These are phyloP conservation scores for Lepus americanus DNA, from an alignment of 2,113 vertebrate species.

Conservation along the genomic window DNA sequence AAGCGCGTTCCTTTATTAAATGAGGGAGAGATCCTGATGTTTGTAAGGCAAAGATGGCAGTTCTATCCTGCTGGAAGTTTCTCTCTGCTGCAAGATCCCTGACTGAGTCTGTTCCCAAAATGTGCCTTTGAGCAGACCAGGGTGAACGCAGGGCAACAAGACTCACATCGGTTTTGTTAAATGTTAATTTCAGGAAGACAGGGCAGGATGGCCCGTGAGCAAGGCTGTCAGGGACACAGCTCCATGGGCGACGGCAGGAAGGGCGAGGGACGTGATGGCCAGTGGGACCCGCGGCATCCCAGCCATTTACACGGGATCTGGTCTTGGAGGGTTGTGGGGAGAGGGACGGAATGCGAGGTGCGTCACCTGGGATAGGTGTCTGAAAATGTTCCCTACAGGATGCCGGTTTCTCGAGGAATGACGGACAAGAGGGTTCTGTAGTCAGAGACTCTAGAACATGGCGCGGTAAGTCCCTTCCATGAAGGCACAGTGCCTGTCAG, in stretches of 20 bases:
- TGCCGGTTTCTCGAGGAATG: neutral
- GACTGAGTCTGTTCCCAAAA: neutral
- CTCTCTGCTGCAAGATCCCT: neutral
- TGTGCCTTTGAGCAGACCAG: neutral
- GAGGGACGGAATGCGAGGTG: neutral
- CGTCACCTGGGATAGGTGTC: neutral
- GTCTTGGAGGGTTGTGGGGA: too few species aligned
- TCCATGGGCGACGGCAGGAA: neutral
- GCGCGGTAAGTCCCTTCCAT: neutral
- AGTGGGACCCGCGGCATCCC: neutral
- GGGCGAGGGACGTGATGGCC: neutral
- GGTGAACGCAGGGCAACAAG: neutral
- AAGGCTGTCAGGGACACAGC: fast-evolving
- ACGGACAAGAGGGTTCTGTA: neutral
- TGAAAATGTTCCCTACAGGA: neutral
- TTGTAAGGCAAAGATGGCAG: neutral
- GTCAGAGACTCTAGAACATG: neutral
- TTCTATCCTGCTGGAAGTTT: neutral
- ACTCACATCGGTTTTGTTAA: neutral
- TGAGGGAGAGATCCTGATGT: neutral
- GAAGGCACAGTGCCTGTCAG: neutral
- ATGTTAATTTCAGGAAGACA: neutral
- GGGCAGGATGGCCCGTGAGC: neutral
- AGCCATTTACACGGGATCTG: neutral
- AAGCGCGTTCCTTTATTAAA: neutral